Evolutionary conservation across 2,888 invertebrate genomes (phyloP), one percentile per base, ranked within the genome.

Genomic region (Geotrupes spiniger): DNA sequence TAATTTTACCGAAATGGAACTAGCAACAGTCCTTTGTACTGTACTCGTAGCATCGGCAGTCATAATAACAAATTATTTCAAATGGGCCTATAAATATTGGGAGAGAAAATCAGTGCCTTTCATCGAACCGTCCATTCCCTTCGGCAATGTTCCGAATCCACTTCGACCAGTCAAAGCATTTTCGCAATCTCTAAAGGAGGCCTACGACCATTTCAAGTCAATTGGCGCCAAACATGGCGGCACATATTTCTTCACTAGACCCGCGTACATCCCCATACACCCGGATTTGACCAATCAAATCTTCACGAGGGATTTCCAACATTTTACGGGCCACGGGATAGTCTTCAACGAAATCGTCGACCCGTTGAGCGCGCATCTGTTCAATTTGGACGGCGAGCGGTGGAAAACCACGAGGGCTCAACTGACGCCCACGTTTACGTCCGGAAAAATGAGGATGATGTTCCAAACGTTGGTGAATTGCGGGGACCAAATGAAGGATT

Each of bases 281-380:
- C n/a, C 39, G 12, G 45, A 46, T 2, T 2, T 36, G 6, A 3
- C 36, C 6, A 43, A 43, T 10, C 11, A 26, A 8, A 36, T 43
- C 1, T 36, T 43, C 26, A 36, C 36, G n/a, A 36, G 36, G 10
- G 43, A 43, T 15, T 43, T 43, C 14, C 37, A 36, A 27, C 31
- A 43, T n/a, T 43, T 43, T 27, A 36, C 36, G 2, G 26, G 36
- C 10, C 21, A 36, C 4, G 43, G 43, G 2, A n/a, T 36, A 2
- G 36, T 27, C 26, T 29, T 36, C 16, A 36, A 44, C n/a, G 44
- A 44, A 17, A 37, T 16, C 11, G 27, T 15, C 4, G 81, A 83
- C 63, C 79, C 78, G 0, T 51, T 83, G 14, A 75, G 79, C 1
- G 77, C 73, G 0, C 78, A 79, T 60, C 63, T 85, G 1, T 81